Conservation (phyloP, 2,888 invertebrate species). For the Nebria salina region DNA sequence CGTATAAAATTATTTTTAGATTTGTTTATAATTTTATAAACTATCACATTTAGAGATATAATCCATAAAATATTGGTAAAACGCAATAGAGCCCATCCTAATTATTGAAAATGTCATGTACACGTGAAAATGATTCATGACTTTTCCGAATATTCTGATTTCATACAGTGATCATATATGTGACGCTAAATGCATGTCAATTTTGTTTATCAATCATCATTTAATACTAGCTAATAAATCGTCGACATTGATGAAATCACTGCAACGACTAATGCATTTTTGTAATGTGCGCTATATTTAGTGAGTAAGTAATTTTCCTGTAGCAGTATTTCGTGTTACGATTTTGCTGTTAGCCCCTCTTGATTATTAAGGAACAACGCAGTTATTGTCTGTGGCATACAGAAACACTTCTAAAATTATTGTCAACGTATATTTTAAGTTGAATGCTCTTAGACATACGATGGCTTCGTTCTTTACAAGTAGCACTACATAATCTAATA, state of each 20-base stretch:
- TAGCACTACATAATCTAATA: background rate
- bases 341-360: too few species aligned
- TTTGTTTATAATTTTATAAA: background rate
- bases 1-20: too few species aligned
- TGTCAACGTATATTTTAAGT: background rate
- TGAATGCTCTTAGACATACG: conserved; percentile 6
- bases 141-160: background rate
- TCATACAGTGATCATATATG: background rate
- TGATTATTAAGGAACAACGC: too few species aligned
- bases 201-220: background rate
- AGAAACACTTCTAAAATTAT: too few species aligned
- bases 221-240: background rate
- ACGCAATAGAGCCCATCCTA: background rate
- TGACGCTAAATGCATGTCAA: background rate
- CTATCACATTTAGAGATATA: too few species aligned
- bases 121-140: background rate
- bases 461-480: conserved; percentile 10
- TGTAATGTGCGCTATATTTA: too few species aligned
- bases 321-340: too few species aligned
- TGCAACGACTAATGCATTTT: too few species aligned
- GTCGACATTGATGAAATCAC: too few species aligned
- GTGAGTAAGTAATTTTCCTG: too few species aligned
- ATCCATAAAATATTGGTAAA: background rate
- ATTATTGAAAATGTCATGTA: background rate
- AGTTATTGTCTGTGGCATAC: too few species aligned